phyloP scores from a whole-genome alignment of 2,113 vertebrate species.

The Pungitius pungitius region DNA sequence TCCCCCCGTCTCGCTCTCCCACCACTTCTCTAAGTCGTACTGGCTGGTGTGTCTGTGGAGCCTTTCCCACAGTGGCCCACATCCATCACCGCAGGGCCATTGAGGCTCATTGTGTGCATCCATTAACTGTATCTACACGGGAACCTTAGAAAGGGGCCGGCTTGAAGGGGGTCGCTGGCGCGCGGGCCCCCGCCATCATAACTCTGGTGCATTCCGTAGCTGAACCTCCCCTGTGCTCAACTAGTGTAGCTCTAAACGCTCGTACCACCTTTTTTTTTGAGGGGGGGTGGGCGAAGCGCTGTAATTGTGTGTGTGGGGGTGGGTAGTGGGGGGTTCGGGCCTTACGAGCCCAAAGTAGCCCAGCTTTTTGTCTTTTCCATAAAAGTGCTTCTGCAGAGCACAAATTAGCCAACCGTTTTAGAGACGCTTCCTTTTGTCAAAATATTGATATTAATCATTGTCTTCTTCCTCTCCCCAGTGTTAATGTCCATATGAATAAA shows the following conservation, averaged over 20 bases:
- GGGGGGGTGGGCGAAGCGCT: conserved; percentile 54
- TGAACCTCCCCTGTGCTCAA: conserved; percentile 64
- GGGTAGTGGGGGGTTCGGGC: not conserved
- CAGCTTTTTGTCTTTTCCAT: conserved; percentile 56
- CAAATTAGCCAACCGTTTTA: conserved; percentile 58
- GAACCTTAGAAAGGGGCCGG: conserved; percentile 68
- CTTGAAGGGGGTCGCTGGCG: conserved; percentile 74
- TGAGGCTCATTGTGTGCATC: conserved; percentile 70
- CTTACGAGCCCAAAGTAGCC: conserved; percentile 48
- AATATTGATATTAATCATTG: conserved; percentile 65
- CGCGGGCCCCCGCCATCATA: conserved; percentile 68
- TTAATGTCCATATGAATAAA: conserved; percentile 76
- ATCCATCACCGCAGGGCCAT: conserved; percentile 73
- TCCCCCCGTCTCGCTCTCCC: conserved; percentile 26
- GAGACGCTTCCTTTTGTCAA: conserved; percentile 53
- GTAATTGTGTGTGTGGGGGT: conserved; percentile 15
- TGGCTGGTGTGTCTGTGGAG: conserved; percentile 62
- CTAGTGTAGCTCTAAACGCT: conserved; percentile 71
- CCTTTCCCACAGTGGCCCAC: conserved; percentile 69
- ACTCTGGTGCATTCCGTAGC: conserved; percentile 71
- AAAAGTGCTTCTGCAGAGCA: conserved; percentile 55
- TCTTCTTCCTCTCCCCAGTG: conserved; percentile 32
- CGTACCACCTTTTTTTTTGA: conserved; percentile 58
- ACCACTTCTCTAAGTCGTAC: conserved; percentile 41
- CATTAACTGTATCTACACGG: conserved; percentile 73